Base-by-base conservation (phyloP, 2,797 vertebrate species). In the Sebastes umbrosus region DNA sequence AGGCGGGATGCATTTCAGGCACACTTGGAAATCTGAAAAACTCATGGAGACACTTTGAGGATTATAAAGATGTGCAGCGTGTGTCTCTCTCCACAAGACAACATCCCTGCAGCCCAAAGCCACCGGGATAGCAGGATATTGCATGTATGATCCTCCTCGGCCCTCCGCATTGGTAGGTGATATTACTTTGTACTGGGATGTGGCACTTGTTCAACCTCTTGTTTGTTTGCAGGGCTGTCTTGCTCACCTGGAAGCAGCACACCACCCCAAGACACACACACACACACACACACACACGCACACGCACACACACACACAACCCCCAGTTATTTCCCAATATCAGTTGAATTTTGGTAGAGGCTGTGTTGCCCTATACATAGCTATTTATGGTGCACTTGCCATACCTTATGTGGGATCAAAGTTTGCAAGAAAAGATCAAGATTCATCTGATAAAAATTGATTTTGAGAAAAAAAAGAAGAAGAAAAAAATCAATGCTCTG, bases 21-120 rank as follows among this genome's bases (percentile, higher is more conserved):
- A 87, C 84, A 81, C 84, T 87, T 90, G 90, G 89, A 91, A 91
- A 89, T 82, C 69, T 81, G 67, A 84, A 91, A 84, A 91, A 84
- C 82, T 89, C 86, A 68, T 73, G 87, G 85, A 92, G 84, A 84
- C 84, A 90, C 78, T 91, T 92, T 88, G 83, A 84, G 93, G 92
- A 94, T 93, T 94, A 93, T 85, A 88, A 88, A 86, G 78, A 87
- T 78, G 76, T 90, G 77, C 20, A 67, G 75, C 18, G 8, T 68
- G 18, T 79, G 83, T 75, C 82, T 88, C 82, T 88, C 62, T 83
- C 62, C 72, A 58, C 79, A 52, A 90, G 87, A 85, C 78, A 22
- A 8, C 13, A 4, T 84, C 73, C 77, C 18, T 50, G 46, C 69
- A 58, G 73, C 57, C 74, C 81, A 79, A 66, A 90, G 64, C 83